Conservation (phyloP, 2,888 invertebrate genomes). For the Digitonthophagus gazella region DNA sequence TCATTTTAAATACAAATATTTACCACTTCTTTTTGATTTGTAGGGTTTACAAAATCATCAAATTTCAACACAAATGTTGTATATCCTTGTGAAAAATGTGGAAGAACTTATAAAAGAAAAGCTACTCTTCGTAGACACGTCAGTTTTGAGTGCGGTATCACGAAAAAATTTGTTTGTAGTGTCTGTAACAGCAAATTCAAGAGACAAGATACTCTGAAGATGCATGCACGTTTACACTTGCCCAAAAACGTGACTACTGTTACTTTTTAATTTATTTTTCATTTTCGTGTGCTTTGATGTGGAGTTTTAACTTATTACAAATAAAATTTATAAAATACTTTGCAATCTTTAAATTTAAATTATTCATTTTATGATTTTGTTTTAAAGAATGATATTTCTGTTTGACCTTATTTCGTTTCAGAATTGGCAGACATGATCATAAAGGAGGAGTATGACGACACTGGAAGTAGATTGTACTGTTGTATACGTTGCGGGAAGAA, state of each 20-base stretch:
- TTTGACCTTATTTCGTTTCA: neutral
- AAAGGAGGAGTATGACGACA: constrained; percentile 4
- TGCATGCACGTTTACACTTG: constrained; percentile 10
- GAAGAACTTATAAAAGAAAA: constrained; percentile 14
- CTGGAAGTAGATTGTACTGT: neutral
- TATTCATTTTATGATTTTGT: too few species aligned
- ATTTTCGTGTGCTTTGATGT: too few species aligned
- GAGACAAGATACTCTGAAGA: constrained; percentile 18
- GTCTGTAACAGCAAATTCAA: constrained; percentile 20
- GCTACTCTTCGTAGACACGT: constrained; percentile 56
- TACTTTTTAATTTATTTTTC: too few species aligned
- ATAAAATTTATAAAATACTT: too few species aligned
- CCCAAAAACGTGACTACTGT: too few species aligned
- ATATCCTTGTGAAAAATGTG: constrained; percentile 7
- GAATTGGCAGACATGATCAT: constrained; percentile 4
- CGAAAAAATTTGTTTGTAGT: constrained; percentile 59
- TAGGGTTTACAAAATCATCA: neutral
- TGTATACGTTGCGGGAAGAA: constrained; percentile 36
- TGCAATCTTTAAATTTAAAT: neutral
- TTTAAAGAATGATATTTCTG: neutral
- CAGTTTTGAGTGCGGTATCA: constrained; percentile 66
- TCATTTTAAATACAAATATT: neutral
- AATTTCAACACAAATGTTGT: neutral
- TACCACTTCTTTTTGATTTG: neutral
- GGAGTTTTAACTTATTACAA: too few species aligned